Evolutionary conservation across 2,113 vertebrate species (phyloP).

Genomic region (Ascaphus truei): DNA sequence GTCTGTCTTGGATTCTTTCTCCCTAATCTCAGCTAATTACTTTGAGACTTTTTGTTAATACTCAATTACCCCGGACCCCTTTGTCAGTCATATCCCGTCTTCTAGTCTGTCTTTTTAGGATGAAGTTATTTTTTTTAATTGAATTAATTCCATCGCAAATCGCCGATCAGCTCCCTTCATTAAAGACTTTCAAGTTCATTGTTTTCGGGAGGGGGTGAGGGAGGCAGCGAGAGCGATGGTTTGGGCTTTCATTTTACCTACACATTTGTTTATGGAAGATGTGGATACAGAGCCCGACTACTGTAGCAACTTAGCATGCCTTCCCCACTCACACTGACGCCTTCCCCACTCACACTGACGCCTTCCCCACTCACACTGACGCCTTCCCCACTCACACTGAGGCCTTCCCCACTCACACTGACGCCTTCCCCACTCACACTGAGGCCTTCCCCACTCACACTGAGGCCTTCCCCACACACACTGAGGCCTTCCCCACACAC

Average conservation of each 20-base stretch:
- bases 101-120: slow-evolving; percentile 17
- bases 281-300: too few relatives aligned
- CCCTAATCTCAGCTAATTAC: slow-evolving; percentile 34
- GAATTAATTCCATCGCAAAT: slow-evolving; percentile 34
- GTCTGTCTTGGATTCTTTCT: slow-evolving; percentile 22
- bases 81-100: slow-evolving; percentile 35
- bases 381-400: too few relatives aligned
- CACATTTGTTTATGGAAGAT: not conserved
- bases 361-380: too few relatives aligned
- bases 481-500: too few relatives aligned
- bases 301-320: too few relatives aligned
- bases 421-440: too few relatives aligned
- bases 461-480: too few relatives aligned
- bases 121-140: slow-evolving; percentile 35
- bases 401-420: too few relatives aligned
- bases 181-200: slow-evolving; percentile 29
- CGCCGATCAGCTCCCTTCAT: slow-evolving; percentile 10
- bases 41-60: slow-evolving; percentile 20
- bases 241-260: not conserved
- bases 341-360: too few relatives aligned
- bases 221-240: not conserved
- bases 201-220: not conserved
- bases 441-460: too few relatives aligned
- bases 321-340: too few relatives aligned
- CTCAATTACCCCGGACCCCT: slow-evolving; percentile 33